phyloP scores from a whole-genome alignment of 2,797 vertebrate species.

The Huso huso region DNA sequence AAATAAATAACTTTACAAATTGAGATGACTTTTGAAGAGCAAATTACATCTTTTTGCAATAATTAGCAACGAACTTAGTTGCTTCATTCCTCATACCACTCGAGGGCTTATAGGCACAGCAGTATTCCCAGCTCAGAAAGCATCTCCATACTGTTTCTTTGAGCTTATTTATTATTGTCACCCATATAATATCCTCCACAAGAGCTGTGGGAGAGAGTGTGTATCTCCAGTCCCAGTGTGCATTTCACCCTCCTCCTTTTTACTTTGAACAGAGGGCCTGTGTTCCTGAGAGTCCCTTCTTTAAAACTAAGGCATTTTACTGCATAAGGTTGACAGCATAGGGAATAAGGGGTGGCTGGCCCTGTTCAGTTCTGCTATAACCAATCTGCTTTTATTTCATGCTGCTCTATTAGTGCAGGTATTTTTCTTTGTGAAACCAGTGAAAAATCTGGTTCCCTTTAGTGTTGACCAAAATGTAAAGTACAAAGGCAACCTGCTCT shows the following conservation, averaged over 20 bases:
- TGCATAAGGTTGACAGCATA: no score
- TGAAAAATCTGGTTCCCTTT: conserved; percentile 27
- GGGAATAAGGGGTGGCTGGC: no score
- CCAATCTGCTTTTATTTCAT: not conserved
- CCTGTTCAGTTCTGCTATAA: no score
- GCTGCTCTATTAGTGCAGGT: conserved; percentile 30
- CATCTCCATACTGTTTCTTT: conserved; percentile 1
- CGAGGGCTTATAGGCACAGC: conserved; percentile 2
- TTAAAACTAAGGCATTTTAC: no score
- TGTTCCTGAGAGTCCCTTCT: no score
- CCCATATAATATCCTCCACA: no score
- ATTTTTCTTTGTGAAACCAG: conserved; percentile 29
- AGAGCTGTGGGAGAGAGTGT: no score
- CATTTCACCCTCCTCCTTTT: no score
- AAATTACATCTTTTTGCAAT: conserved; percentile 37
- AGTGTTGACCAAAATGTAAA: conserved; percentile 24
- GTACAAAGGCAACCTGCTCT: conserved; percentile 23
- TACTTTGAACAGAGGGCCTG: no score
- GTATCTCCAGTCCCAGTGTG: no score
- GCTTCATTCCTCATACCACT: conserved; percentile 18
- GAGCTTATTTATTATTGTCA: not conserved
- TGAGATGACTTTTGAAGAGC: conserved; percentile 25
- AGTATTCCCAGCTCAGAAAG: conserved; percentile 22
- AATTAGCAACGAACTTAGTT: conserved; percentile 43
- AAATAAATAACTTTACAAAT: conserved; percentile 47